These are phyloP conservation scores for Nettapus auritus DNA, from an alignment of 2,113 vertebrate species.

Conservation along the genomic window DNA sequence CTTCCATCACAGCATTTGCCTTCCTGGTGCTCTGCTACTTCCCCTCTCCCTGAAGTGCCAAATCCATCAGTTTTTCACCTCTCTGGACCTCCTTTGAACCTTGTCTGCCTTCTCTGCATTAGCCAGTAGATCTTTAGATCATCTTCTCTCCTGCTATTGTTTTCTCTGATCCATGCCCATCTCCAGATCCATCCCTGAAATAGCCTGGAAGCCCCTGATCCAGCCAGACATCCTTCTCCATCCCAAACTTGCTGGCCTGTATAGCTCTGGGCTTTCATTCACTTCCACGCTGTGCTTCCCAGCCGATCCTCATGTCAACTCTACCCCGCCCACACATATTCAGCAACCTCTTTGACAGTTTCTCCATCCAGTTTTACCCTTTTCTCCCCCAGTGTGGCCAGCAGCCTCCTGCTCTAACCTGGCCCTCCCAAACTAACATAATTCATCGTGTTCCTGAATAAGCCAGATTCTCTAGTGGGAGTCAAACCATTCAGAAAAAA, in stretches of 20 bases:
- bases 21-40: background rate
- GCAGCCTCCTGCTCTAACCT: constrained; percentile 11
- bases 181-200: background rate
- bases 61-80: background rate
- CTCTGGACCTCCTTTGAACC: background rate
- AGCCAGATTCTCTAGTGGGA: background rate
- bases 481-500: background rate
- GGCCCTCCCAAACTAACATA: background rate
- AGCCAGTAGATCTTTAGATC: background rate
- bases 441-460: background rate
- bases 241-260: background rate
- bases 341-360: background rate
- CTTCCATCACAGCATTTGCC: background rate
- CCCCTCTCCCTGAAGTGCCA: background rate
- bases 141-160: background rate
- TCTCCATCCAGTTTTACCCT: background rate
- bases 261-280: background rate
- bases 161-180: background rate
- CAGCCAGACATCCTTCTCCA: background rate
- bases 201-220: background rate
- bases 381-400: background rate
- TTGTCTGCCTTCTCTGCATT: background rate
- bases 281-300: background rate
- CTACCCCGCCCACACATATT: background rate
- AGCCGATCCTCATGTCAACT: background rate